Evolutionary conservation across 2,888 invertebrate genomes (phyloP).

Genomic region (Amaurobius ferox): DNA sequence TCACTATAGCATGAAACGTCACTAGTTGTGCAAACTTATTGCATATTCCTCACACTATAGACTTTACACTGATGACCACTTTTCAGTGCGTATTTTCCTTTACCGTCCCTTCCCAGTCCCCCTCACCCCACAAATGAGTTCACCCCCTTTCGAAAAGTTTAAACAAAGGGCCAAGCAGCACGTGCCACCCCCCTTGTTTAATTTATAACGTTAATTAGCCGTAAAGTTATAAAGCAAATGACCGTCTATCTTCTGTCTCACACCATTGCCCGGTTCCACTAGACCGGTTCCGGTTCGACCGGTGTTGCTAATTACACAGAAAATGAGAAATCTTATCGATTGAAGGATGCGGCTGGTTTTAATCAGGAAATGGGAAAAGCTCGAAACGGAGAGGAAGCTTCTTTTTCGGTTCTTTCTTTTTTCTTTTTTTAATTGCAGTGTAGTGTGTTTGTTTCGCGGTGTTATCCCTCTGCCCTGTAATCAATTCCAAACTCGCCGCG

Average conservation of each 20-base stretch:
- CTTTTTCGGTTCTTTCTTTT: background rate
- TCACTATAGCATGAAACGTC: too few relatives aligned
- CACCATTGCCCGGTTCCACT: constrained; percentile 66
- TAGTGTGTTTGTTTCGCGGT: too few relatives aligned
- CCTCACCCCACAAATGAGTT: background rate
- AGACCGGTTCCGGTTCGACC: constrained; percentile 62
- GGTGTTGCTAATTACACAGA: constrained; percentile 70
- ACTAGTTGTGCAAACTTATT: too few relatives aligned
- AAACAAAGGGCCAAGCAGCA: constrained; percentile 1
- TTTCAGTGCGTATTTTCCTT: too few relatives aligned
- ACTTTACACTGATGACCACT: too few relatives aligned
- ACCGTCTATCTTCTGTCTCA: constrained; percentile 66
- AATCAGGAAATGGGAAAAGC: constrained; percentile 66
- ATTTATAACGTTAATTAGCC: constrained; percentile 71
- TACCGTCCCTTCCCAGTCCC: background rate
- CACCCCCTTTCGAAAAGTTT: background rate
- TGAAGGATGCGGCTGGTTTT: constrained; percentile 45
- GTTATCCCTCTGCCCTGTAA: too few relatives aligned
- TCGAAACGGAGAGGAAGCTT: background rate
- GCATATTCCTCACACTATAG: too few relatives aligned
- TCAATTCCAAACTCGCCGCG: too few relatives aligned
- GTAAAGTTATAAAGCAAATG: constrained; percentile 72
- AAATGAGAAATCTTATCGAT: constrained; percentile 68
- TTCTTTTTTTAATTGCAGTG: background rate
- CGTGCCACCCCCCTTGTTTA: constrained; percentile 51